Evolutionary conservation across 2,888 invertebrate species (phyloP).

Genomic region (Ectobius pallidus): DNA sequence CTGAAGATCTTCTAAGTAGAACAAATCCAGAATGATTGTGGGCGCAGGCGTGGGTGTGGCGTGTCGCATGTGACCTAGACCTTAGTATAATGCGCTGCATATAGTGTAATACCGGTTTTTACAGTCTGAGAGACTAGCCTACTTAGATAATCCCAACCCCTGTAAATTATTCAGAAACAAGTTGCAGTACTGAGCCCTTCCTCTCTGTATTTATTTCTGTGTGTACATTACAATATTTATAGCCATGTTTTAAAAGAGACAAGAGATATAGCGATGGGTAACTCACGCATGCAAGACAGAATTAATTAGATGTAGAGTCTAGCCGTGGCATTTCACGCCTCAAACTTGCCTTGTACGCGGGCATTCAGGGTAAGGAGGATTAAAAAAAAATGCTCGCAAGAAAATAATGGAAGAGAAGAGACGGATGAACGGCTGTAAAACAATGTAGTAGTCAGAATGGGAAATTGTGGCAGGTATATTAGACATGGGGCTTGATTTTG

Average conservation of each 20-base stretch:
- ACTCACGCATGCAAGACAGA: conserved; percentile 38
- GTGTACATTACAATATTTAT: conserved; percentile 40
- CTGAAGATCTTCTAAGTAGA: no score
- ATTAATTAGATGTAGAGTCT: conserved; percentile 35
- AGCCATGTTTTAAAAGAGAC: conserved; percentile 38
- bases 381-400: not conserved
- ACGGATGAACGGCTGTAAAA: not conserved
- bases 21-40: no score
- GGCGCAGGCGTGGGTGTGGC: no score
- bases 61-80: not conserved
- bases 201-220: conserved; percentile 31
- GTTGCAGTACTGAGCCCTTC: conserved; percentile 30
- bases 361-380: not conserved
- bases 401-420: conserved; percentile 8
- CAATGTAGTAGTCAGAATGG: not conserved
- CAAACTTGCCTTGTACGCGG: conserved; percentile 26
- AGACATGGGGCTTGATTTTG: no score
- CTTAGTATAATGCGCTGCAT: not conserved
- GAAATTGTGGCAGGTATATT: not conserved
- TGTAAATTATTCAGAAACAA: conserved; percentile 41
- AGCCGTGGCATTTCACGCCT: conserved; percentile 32
- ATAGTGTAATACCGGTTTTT: conserved; percentile 12
- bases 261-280: conserved; percentile 38
- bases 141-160: conserved; percentile 33
- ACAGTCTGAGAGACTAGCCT: conserved; percentile 16